Conservation (phyloP, 2,797 vertebrate genomes). For the Triplophysa yarkandensis region DNA sequence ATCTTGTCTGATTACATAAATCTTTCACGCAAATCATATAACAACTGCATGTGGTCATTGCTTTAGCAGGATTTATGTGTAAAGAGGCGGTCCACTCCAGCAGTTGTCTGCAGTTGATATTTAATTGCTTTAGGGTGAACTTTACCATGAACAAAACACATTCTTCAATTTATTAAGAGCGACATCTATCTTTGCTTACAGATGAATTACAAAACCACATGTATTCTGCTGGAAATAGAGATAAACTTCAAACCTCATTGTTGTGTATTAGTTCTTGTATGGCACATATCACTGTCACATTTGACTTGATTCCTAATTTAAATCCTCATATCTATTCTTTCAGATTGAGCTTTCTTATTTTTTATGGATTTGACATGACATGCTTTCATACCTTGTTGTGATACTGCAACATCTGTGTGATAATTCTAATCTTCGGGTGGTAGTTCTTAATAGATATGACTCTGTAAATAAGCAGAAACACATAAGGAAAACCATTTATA, state of each 20-base stretch:
- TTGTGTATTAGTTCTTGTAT: neutral
- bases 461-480: slow-evolving; percentile 71
- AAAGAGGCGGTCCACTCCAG: slow-evolving; percentile 9
- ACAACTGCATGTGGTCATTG: slow-evolving; percentile 16
- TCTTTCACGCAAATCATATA: slow-evolving; percentile 31
- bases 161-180: slow-evolving; percentile 16
- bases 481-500: neutral
- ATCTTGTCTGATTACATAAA: slow-evolving; percentile 29
- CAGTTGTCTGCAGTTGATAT: slow-evolving; percentile 19
- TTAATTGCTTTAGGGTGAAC: slow-evolving; percentile 28
- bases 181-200: slow-evolving; percentile 18
- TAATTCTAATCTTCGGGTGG: slow-evolving; percentile 98
- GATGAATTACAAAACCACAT: neutral
- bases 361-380: neutral
- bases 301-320: neutral
- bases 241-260: too few species aligned
- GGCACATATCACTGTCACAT: neutral
- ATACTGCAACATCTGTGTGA: slow-evolving; percentile 99
- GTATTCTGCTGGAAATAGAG: neutral
- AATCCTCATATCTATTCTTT: neutral
- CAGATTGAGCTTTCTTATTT: neutral
- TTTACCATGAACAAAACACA: slow-evolving; percentile 31
- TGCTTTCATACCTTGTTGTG: slow-evolving; percentile 91
- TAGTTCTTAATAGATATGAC: slow-evolving; percentile 99
- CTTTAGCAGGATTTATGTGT: neutral